phyloP scores from a whole-genome alignment of 1,140 invertebrate species.

The Adelges cooleyi region DNA sequence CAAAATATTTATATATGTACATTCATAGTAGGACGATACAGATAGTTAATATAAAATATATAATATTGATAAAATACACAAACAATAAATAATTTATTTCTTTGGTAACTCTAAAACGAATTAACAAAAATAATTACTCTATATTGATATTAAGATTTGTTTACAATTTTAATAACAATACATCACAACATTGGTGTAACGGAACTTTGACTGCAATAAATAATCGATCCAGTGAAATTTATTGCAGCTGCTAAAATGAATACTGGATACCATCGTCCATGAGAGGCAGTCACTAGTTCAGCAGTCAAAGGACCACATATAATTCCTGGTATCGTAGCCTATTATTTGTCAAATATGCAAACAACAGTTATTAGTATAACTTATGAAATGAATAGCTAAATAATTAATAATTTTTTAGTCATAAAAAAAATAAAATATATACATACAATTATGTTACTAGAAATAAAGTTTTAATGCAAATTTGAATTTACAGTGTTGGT shows the following conservation, averaged over 20 bases:
- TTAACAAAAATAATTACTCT: constrained; percentile 22
- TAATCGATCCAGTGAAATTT: constrained; percentile 64
- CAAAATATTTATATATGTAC: too few relatives aligned
- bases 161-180: neutral
- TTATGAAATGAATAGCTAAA: too few relatives aligned
- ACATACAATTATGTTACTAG: too few relatives aligned
- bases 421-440: too few relatives aligned
- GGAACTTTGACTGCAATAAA: constrained; percentile 64
- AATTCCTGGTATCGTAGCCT: constrained; percentile 68
- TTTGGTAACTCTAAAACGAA: constrained; percentile 22
- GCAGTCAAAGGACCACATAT: constrained; percentile 67
- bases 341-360: constrained; percentile 31
- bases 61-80: constrained; percentile 1
- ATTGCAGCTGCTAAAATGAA: constrained; percentile 60
- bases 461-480: too few relatives aligned
- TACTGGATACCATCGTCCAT: constrained; percentile 64
- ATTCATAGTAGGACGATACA: too few relatives aligned
- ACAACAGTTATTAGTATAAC: too few relatives aligned
- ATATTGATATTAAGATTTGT: constrained; percentile 1
- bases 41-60: too few relatives aligned
- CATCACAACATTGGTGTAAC: constrained; percentile 53
- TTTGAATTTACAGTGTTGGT: too few relatives aligned
- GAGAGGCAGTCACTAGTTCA: constrained; percentile 57
- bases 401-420: too few relatives aligned
- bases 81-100: constrained; percentile 21